Evolutionary conservation across 2,888 invertebrate genomes (phyloP).

Genomic region (Ethmia dodecea): DNA sequence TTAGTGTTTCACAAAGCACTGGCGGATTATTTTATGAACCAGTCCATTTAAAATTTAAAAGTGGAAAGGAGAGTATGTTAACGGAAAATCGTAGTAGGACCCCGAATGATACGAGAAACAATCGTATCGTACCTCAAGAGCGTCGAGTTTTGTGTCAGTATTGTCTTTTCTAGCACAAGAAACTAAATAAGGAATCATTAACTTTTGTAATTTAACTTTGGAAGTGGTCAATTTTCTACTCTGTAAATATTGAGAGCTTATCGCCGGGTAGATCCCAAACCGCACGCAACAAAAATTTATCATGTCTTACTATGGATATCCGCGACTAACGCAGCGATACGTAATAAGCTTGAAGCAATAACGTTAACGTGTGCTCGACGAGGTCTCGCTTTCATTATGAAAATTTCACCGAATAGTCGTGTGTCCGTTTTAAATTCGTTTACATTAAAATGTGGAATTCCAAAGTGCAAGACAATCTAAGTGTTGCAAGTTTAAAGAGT

Average conservation of each 20-base stretch:
- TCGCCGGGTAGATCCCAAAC: constrained; percentile 66
- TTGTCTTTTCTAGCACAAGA: constrained; percentile 68
- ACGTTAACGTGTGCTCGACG: constrained; percentile 59
- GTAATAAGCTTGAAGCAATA: constrained; percentile 71
- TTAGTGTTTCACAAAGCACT: too few relatives aligned
- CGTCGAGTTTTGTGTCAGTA: constrained; percentile 46
- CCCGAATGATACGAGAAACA: too few relatives aligned
- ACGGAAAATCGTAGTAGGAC: too few relatives aligned
- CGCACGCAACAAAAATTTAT: constrained; percentile 65
- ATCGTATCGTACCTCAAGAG: constrained; percentile 22
- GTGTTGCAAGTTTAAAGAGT: constrained; percentile 64
- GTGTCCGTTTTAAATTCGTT: constrained; percentile 65
- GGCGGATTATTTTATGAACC: too few relatives aligned
- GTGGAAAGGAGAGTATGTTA: too few relatives aligned
- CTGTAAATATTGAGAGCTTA: constrained; percentile 76
- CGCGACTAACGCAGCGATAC: constrained; percentile 54
- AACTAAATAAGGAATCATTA: constrained; percentile 52
- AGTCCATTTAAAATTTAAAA: too few relatives aligned
- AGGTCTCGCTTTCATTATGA: constrained; percentile 54
- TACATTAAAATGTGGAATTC: constrained; percentile 49
- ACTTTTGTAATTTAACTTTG: constrained; percentile 69
- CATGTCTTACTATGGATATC: constrained; percentile 52
- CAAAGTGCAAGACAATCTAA: constrained; percentile 62
- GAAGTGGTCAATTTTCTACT: constrained; percentile 75
- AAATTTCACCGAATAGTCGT: constrained; percentile 65